Conservation (phyloP, 37 sponge, comb jelly and placozoan genomes). For the Ianthella basta region DNA sequence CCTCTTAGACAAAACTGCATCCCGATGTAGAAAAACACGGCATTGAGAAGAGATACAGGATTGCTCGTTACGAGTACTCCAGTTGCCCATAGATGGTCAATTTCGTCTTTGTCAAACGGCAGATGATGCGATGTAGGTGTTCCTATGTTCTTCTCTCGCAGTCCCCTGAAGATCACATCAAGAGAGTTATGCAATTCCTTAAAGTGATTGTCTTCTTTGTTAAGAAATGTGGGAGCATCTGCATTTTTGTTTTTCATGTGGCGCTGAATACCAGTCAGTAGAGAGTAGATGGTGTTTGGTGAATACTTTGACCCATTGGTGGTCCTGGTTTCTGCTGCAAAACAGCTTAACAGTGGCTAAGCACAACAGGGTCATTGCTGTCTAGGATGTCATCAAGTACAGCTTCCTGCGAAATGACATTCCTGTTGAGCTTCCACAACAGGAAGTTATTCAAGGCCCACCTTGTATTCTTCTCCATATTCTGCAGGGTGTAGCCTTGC, state of each 20-base stretch:
- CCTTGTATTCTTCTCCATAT: too few species aligned
- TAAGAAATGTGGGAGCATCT: slow-evolving; percentile 27
- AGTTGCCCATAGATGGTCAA: slow-evolving; percentile 16
- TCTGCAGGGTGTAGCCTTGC: too few species aligned
- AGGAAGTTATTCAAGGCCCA: too few species aligned
- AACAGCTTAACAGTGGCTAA: not conserved
- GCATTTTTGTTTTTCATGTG: not conserved
- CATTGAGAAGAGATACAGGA: slow-evolving; percentile 21
- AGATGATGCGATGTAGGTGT: not conserved
- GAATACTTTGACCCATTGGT: slow-evolving; percentile 8
- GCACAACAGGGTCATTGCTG: not conserved
- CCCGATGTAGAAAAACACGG: slow-evolving; percentile 7
- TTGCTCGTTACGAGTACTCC: slow-evolving; percentile 8
- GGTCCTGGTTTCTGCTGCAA: slow-evolving; percentile 1
- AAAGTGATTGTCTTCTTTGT: slow-evolving; percentile 19
- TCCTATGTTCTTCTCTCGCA: slow-evolving; percentile 6
- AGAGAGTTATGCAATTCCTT: slow-evolving; percentile 1
- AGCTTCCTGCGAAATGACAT: too few species aligned
- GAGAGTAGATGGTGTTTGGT: not conserved
- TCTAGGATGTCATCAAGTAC: slow-evolving; percentile 1
- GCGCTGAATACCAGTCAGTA: slow-evolving; percentile 20
- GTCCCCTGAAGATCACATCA: not conserved
- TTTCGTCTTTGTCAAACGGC: not conserved
- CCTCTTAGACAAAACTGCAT: slow-evolving; percentile 19
- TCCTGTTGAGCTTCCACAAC: too few species aligned